These are phyloP conservation scores for Euborellia annulipes DNA, from an alignment of 1,140 invertebrate species.

Conservation along the genomic window DNA sequence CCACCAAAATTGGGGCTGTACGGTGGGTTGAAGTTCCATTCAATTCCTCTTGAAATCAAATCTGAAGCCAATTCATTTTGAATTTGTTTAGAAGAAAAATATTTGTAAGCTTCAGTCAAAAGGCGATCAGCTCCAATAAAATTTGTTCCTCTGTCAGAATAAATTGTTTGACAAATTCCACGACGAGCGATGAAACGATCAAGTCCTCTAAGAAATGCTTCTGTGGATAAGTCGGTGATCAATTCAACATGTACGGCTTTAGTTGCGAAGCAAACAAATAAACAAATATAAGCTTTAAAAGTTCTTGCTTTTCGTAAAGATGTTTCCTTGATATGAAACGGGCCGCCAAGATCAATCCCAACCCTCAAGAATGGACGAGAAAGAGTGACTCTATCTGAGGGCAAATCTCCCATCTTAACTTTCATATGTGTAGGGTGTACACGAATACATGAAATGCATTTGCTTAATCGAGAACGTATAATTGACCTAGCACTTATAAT, in stretches of 20 bases:
- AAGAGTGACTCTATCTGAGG: conserved; percentile 16
- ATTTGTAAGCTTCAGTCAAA: too few relatives aligned
- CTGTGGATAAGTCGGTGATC: conserved; percentile 23
- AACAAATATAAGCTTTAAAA: conserved; percentile 25
- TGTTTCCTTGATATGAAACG: conserved; percentile 22
- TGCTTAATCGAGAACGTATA: neutral
- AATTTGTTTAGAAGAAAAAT: too few relatives aligned
- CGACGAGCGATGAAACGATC: conserved; percentile 25
- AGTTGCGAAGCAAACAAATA: conserved; percentile 29
- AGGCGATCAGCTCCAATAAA: conserved; percentile 20
- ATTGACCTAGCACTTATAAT: conserved; percentile 5
- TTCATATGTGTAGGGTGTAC: neutral
- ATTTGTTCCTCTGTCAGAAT: conserved; percentile 26
- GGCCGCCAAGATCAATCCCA: conserved; percentile 29
- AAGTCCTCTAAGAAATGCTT: conserved; percentile 25
- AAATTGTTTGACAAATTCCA: conserved; percentile 21
- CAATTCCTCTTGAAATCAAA: too few relatives aligned
- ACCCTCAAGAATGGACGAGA: conserved; percentile 18
- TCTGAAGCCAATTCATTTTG: too few relatives aligned
- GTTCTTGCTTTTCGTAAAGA: conserved; percentile 13
- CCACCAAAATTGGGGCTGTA: too few relatives aligned
- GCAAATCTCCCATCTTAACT: conserved; percentile 22
- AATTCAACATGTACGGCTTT: conserved; percentile 29
- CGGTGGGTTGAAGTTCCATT: too few relatives aligned
- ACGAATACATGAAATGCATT: conserved; percentile 10